Evolutionary conservation across 2,113 vertebrate genomes (phyloP), one percentile per base, ranked within the genome.

Genomic region (Erythrolamprus reginae): DNA sequence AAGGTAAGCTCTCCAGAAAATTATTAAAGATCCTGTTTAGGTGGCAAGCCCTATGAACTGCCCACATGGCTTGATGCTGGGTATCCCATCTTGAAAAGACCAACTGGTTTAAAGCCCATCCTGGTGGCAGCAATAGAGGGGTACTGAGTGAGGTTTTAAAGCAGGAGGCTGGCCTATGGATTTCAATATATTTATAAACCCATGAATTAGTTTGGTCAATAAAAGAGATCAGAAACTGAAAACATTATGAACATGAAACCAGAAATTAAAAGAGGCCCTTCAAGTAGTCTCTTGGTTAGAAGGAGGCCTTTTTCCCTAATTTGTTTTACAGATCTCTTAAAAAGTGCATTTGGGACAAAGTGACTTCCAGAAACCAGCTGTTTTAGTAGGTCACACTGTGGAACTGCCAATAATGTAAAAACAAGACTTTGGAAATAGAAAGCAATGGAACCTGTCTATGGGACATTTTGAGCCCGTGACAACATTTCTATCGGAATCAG

Each of bases 341-440:
- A 93, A 89, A 65, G 28, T 88, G 88, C 96, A 96, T 65, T 94
- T 95, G 96, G 96, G 91, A 65, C 92, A 96, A 97, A 96, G 97
- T 97, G 94, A 93, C 90, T 97, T 96, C 96, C 96, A 97, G 97
- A 95, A 97, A 95, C 84, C 48, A 23, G 90, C 65, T n/a, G 89
- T 92, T 94, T 87, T 47, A 94, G 23, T 94, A 61, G 96, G 92
- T 94, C 90, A 12, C 12, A 90, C 93, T 82, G 94, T 45, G 88
- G 96, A 89, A 88, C 93, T 42, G 89, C 91, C 52, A 91, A 85
- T 90, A 91, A 2, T 89, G 92, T 86, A 92, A 93, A 94, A 94
- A 94, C 92, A 91, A 13, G 88, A 84, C 17, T 58, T 88, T 91
- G 15, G 0, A 28, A 50, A 88, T 92, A 92, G 65, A 92, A 95